Evolutionary conservation across 2,888 invertebrate genomes (phyloP), one percentile per base, ranked within the genome.

Genomic region (Bruchidius siliquastri): DNA sequence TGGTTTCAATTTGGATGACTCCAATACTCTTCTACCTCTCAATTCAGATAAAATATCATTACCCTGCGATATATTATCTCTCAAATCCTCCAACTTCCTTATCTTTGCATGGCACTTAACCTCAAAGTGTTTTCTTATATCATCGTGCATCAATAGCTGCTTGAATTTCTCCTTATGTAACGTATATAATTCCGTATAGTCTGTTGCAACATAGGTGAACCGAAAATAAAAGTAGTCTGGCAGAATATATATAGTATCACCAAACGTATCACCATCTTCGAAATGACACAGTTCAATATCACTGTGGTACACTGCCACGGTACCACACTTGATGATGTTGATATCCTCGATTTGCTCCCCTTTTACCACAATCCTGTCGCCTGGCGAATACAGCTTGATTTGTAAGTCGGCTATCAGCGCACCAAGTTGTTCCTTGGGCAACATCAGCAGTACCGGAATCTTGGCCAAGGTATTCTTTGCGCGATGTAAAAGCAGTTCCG

Each of bases 391-490:
- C 1, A 74, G 73, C 67, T 71, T 67, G 21, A 68, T 18, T 21
- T 73, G 75, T 22, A 73, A 74, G 22, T 74, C 75, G 20, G 32
- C 67, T 21, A 77, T 73, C 67, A 77, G 68, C 2, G 26, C 32
- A 4, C 70, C 75, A 20, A 77, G 66, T 6, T 72, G 72, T 26
- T 70, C 71, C n/a, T 49, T 71, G 0, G 77, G 77, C 32, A 77
- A 74, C 20, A 22, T 69, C 71, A 68, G 75, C 21, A 77, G 74
- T 8, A 75, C 0, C 0, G 69, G 22, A n/a, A 77, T 75, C 71
- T 75, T 77, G 4, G 68, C 70, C 6, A 77, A 73, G 4, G 76
- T 67, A 0, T 71, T 73, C 71, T 70, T 76, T 6, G 77, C 77
- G 20, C 72, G 20, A 71, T 72, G 74, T 21, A 77, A 21, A 6